phyloP scores from a whole-genome alignment of 2,797 vertebrate genomes.

The Antrozous pallidus region DNA sequence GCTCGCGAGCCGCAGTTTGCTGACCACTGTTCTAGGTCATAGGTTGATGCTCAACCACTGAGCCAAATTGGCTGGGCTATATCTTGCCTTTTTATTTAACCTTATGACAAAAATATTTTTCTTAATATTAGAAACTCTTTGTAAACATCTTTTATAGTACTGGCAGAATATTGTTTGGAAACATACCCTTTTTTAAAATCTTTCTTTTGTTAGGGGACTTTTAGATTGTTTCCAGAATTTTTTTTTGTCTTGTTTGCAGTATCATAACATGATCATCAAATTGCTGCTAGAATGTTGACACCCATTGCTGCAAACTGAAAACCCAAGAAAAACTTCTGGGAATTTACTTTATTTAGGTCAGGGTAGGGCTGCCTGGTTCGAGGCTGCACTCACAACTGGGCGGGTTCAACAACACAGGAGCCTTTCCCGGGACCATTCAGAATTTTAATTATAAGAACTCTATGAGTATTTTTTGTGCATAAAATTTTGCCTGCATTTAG shows the following conservation, averaged over 20 bases:
- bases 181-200: not conserved
- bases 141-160: conserved; percentile 21
- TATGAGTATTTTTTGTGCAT: not conserved
- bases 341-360: conserved; percentile 80
- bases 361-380: conserved; percentile 74
- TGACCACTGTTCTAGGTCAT: no score
- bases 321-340: not conserved
- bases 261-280: conserved; percentile 86
- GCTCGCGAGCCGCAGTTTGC: no score
- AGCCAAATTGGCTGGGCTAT: no score
- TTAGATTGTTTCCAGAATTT: not conserved
- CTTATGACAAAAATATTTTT: not conserved
- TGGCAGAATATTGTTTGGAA: not conserved
- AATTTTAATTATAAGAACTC: conserved; percentile 16
- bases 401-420: conserved; percentile 68
- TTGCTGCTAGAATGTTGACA: conserved; percentile 83
- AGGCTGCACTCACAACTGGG: not conserved
- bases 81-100: conserved; percentile 12
- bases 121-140: not conserved
- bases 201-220: conserved; percentile 1
- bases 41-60: no score
- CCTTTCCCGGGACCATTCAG: conserved; percentile 72
- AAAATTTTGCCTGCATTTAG: not conserved
- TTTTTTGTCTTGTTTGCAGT: conserved; percentile 79
- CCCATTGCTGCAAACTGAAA: conserved; percentile 82